A percentile compares a stretch with the other conserved stretches of the same genome.
phyloP scores from a whole-genome alignment of 2,888 invertebrate genomes.

The Eristalinus aeneus region DNA sequence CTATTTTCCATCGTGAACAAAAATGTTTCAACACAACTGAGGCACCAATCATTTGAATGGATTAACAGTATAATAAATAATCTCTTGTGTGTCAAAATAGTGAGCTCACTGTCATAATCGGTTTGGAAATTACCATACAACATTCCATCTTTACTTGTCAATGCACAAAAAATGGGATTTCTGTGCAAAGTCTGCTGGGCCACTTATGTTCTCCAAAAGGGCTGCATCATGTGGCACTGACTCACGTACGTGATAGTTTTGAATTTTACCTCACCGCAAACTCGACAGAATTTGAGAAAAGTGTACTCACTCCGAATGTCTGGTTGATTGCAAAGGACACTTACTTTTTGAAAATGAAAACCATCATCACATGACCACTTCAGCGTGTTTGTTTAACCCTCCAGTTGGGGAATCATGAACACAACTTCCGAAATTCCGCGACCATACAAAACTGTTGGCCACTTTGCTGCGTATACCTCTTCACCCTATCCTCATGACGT shows the following conservation, averaged over 20 bases:
- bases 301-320: not conserved
- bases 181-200: not conserved
- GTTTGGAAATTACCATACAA: no score
- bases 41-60: no score
- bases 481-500: not conserved
- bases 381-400: not conserved
- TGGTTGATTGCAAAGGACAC: not conserved
- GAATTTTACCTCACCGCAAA: not conserved
- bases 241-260: not conserved
- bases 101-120: no score
- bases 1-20: no score
- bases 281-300: not conserved
- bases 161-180: no score
- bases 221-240: not conserved
- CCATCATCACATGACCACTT: not conserved
- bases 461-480: not conserved
- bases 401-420: not conserved
- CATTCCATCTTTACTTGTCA: no score
- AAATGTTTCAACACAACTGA: no score
- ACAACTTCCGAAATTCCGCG: not conserved
- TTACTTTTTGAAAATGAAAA: not conserved
- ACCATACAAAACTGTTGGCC: not conserved
- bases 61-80: no score
- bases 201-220: not conserved
- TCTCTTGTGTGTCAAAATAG: no score